Evolutionary conservation across 2,113 vertebrate genomes (phyloP), one percentile per base, ranked within the genome.

Genomic region (Pelvicachromis taeniatus): DNA sequence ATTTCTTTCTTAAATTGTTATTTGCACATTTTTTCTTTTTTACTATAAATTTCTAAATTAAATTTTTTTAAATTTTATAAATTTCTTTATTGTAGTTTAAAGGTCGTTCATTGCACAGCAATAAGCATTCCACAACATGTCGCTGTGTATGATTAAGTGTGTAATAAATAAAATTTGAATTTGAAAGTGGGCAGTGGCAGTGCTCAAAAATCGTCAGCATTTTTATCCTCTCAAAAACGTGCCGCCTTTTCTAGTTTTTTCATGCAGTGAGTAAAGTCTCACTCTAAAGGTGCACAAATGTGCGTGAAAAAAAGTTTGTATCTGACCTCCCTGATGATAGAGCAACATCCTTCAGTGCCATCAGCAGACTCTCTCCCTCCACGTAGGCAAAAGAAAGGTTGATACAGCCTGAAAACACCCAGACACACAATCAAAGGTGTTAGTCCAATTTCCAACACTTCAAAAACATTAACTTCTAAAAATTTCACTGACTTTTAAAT

Each of bases 341-440:
- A 21, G 94, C 94, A 1, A 95, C 86, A 50, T 95, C 94, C 83
- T 95, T 95, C 73, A 95, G 91, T 1, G 94, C 94, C 94, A 95
- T 95, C 87, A 95, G 10, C 63, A 95, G 87, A 94, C 93, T 94
- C 85, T 95, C 94, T 19, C 94, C 94, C 50, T 95, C 94, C 91
- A 95, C 94, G 2, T 94, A 95, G 1, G 94, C 94, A 75, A 95
- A 95, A 17, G 94, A 95, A 73, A 95, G 85, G 79, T 95, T 95
- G 17, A 95, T 1, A 59, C 94, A 95, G 31, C 94, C 94, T 95
- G 80, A 45, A 58, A 78, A 26, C 53, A 80, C 9, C 38, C 10
- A 55, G 14, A 82, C 6, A 82, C 10, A 81, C 48, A 82, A 6
- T 21, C 35, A 42, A 14, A 56, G 33, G 1, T 33, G 2, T 73